Evolutionary conservation across 2,113 vertebrate species (phyloP).

Genomic region (Malurus alboscapulatus): DNA sequence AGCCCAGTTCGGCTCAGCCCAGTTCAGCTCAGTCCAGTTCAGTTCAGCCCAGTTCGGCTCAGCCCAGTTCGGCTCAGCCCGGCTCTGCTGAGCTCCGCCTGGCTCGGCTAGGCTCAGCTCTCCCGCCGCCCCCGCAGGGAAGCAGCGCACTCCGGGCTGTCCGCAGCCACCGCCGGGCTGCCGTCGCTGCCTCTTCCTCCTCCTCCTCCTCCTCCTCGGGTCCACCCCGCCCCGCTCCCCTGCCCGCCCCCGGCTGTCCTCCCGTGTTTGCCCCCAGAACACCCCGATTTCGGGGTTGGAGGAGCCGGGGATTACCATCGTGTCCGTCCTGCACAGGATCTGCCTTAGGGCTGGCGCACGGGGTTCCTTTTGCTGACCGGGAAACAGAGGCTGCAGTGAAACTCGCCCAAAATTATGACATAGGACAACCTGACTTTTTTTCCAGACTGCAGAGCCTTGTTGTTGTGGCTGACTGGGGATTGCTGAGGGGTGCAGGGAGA

Average conservation of each 20-base stretch:
- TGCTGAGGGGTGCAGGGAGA: background rate
- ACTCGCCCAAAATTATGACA: background rate
- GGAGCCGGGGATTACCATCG: fast-evolving
- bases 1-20: too few relatives aligned
- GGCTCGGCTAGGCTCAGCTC: background rate
- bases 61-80: background rate
- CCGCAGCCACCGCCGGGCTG: background rate
- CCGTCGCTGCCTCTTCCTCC: background rate
- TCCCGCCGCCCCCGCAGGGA: background rate
- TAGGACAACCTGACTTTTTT: fast-evolving
- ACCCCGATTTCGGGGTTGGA: fast-evolving
- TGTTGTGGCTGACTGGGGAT: too few relatives aligned
- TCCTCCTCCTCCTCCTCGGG: background rate
- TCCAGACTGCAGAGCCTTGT: background rate
- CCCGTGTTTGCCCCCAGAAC: background rate
- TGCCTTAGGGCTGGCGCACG: fast-evolving
- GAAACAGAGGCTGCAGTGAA: background rate
- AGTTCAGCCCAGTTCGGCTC: background rate
- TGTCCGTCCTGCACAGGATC: fast-evolving
- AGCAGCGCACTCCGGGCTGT: background rate
- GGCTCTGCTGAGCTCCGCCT: background rate
- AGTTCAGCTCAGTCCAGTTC: background rate
- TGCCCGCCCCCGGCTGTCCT: background rate
- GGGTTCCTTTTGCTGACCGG: fast-evolving
- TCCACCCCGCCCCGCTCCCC: background rate